These are phyloP conservation scores for Malurus splendens DNA, from an alignment of 2,797 vertebrate species.

Conservation along the genomic window DNA sequence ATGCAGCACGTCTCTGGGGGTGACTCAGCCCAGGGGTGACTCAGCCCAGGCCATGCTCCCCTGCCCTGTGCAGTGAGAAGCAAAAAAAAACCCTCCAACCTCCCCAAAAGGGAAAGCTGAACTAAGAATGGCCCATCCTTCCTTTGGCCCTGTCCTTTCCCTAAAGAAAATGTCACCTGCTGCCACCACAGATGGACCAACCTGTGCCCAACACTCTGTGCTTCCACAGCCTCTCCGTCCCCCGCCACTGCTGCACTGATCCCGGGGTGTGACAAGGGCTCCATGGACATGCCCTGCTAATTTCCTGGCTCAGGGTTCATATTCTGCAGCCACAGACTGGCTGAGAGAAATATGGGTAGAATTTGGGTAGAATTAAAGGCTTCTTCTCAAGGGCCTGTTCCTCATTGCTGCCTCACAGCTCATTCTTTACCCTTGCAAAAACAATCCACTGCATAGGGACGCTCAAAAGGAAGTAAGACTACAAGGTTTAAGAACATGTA, in stretches of 20 bases:
- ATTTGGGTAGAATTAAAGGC: not conserved
- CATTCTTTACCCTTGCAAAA: not conserved
- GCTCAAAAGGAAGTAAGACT: not conserved
- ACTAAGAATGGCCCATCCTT: accelerated
- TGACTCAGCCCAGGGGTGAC: too few species aligned
- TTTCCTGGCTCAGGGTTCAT: not conserved
- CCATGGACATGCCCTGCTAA: accelerated
- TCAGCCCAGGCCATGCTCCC: accelerated
- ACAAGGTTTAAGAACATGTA: not conserved
- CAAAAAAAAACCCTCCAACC: not conserved
- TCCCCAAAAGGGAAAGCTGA: not conserved
- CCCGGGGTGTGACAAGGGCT: not conserved
- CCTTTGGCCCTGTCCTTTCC: not conserved
- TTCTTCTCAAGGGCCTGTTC: not conserved
- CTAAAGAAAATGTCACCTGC: not conserved
- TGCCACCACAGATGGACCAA: not conserved
- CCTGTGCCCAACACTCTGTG: accelerated
- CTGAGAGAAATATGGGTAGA: not conserved
- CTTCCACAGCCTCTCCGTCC: accelerated
- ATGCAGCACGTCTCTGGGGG: not conserved
- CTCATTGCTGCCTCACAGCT: not conserved
- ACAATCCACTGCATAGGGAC: accelerated
- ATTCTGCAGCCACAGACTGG: not conserved
- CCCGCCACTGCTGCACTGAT: accelerated
- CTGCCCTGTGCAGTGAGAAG: accelerated